Base-by-base conservation (phyloP, 1,140 invertebrate species). In the Anastrepha obliqua region DNA sequence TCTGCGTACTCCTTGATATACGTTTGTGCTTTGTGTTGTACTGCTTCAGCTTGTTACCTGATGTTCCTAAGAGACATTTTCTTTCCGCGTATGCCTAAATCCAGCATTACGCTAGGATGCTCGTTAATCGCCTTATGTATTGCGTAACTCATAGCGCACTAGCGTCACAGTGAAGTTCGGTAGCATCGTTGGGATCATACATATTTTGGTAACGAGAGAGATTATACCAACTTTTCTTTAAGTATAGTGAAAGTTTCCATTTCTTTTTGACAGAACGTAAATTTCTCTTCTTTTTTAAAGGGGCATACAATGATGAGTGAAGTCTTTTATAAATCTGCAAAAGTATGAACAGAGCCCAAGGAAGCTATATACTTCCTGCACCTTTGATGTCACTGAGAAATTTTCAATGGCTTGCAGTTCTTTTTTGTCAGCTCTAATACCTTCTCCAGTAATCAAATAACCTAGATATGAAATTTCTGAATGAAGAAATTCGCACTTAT, bases 401-500 rank as follows among this genome's bases (percentile, higher is more conserved):
- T 89, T 87, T 88, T 47, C 29, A 60, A 91, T 87, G 29, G 88
- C 87, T 39, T 51, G 1, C 29, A 90, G 87, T 85, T 90, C 90
- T 51, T 86, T 74, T 44, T 90, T 87, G 62, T 91, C 86, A 39
- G 89, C 88, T 89, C 86, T 89, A 39, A 89, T 89, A 17, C 74
- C 87, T 20, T 58, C 42, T 3, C 91, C 87, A 20, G 86, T 67
- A 55, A 92, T 91, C 67, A 88, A 86, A 20, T 90, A 90, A 11
- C 93, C 92, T 42, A 94, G 88, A 90, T 90, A 94, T 88, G 93
- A 90, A 8, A 93, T 87, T 65, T 88, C 60, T 15, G 17, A 86
- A 42, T 88, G 20, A 20, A 93, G n/a, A 85, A 94, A 89, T 11
- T 91, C 64, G 58, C 90, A 91, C 88, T 94, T 94, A 86, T 93